phyloP scores from a whole-genome alignment of 2,797 vertebrate genomes.

The Lagorchestes hirsutus region DNA sequence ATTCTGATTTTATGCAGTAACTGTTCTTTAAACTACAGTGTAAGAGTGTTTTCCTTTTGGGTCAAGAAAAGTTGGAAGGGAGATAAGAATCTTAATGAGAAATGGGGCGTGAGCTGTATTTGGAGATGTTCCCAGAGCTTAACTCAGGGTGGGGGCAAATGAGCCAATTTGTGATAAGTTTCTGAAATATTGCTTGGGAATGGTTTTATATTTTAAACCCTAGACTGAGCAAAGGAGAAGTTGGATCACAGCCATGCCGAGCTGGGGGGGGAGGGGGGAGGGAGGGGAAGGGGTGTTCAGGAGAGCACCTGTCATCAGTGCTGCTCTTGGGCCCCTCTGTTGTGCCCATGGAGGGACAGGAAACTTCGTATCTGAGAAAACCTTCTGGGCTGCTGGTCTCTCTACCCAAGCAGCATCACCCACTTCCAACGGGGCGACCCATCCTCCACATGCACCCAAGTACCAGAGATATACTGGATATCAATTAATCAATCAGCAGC shows the following conservation, averaged over 20 bases:
- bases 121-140: constrained; percentile 7
- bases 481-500: not conserved
- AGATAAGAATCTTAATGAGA: constrained; percentile 2
- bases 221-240: not conserved
- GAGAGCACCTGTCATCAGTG: not conserved
- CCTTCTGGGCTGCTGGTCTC: not conserved
- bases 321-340: not conserved
- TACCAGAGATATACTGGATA: not conserved
- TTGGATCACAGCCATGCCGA: not conserved
- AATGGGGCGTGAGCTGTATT: not conserved
- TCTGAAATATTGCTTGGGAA: not conserved
- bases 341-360: not conserved
- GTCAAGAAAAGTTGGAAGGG: not conserved
- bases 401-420: not conserved
- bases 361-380: not conserved
- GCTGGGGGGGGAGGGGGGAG: too few species aligned
- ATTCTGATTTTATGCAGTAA: not conserved
- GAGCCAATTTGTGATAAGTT: not conserved
- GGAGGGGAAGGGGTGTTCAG: not conserved
- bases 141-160: not conserved
- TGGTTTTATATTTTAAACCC: not conserved
- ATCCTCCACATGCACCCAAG: not conserved
- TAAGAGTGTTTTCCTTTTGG: not conserved
- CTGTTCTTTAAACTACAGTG: not conserved
- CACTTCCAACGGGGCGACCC: not conserved